phyloP scores from a whole-genome alignment of 1,140 invertebrate species.

The Hirudo medicinalis region DNA sequence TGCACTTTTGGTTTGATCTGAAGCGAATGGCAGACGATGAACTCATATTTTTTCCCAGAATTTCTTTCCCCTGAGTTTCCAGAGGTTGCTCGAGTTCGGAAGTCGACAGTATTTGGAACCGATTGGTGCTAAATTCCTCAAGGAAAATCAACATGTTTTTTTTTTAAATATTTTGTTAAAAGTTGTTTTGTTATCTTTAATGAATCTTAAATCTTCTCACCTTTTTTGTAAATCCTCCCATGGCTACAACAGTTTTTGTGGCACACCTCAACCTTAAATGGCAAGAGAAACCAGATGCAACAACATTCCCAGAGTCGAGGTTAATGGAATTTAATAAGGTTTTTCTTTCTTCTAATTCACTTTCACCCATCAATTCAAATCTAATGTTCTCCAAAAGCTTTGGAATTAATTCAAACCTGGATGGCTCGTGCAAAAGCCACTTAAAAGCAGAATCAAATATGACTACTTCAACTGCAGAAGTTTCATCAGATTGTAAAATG shows the following conservation, averaged over 20 bases:
- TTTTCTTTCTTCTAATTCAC: not conserved
- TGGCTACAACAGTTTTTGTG: not conserved
- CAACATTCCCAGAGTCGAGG: not conserved
- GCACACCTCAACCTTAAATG: slow-evolving; percentile 6
- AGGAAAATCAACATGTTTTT: not conserved
- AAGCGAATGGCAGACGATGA: not conserved
- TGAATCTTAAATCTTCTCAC: not conserved
- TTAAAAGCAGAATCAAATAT: slow-evolving; percentile 10
- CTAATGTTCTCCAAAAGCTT: slow-evolving; percentile 2
- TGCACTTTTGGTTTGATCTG: not conserved
- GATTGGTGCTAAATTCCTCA: slow-evolving; percentile 16
- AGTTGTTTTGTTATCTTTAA: not conserved
- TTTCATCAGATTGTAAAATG: not conserved
- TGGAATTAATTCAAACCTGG: not conserved
- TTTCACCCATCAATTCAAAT: not conserved
- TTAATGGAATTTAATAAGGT: not conserved
- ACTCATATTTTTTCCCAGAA: not conserved
- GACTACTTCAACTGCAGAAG: not conserved
- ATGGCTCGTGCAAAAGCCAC: slow-evolving; percentile 9
- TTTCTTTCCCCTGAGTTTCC: not conserved
- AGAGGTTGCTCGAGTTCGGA: not conserved
- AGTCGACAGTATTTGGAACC: slow-evolving; percentile 10
- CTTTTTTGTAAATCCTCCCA: slow-evolving; percentile 16
- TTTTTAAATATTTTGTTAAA: not conserved
- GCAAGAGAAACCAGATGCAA: not conserved